Evolutionary conservation across 2,888 invertebrate genomes (phyloP), one percentile per base, ranked within the genome.

Genomic region (Daptonema setosum): DNA sequence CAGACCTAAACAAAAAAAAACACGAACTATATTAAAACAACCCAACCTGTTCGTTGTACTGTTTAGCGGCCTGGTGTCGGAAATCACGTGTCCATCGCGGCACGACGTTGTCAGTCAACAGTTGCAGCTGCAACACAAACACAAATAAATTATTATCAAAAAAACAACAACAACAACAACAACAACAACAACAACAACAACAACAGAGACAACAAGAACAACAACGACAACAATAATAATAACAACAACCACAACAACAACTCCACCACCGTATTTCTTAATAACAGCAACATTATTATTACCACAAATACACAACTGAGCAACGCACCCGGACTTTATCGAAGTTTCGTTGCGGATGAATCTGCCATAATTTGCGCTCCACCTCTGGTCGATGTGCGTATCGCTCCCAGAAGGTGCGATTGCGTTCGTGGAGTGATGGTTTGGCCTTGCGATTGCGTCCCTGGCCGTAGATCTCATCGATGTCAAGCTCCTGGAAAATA

Each of bases 401-500:
- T n/a, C n/a, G 14, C 45, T 35, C 35, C 35, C 35, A 35, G 45
- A n/a, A n/a, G 3, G 45, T 22, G 45, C 45, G 35, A 11, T 35
- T 35, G 35, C 35, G 35, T 35, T 35, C 35, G 17, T 35, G 17
- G 35, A 35, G 11, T 11, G 11, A 11, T 17, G 17, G 35, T 17
- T 35, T 35, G 11, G 8, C n/a, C n/a, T 14, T 57, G 52, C 68
- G 69, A 52, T 63, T 63, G 29, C 68, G 63, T 22, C 68, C 68
- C 59, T 68, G 67, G 28, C 69, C 68, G 60, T 69, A 70, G 59
- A 69, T 65, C 30, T 69, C 67, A 55, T 69, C 69, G 54, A 69
- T 58, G 54, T 66, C 66, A 54, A 68, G 41, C 2, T 56, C 11
- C 65, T 59, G 64, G 67, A 58, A 53, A 67, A 56, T 17, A 29